phyloP scores from a whole-genome alignment of 2,797 vertebrate species.

The Coregonus sp. region DNA sequence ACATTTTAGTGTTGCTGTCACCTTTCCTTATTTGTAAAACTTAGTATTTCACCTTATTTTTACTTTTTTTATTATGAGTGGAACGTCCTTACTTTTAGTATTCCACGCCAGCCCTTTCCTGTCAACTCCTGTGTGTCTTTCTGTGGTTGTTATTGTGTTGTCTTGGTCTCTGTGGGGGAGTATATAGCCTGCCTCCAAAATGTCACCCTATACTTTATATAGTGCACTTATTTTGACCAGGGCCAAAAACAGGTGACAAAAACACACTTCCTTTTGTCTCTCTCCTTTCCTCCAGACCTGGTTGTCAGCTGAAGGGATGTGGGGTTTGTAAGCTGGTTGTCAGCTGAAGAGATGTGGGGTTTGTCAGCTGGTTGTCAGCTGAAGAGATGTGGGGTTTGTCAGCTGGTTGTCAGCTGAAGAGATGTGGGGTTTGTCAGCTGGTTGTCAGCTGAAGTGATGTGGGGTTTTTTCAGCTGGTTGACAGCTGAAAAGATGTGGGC shows the following conservation, averaged over 20 bases:
- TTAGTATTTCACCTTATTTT: too few relatives aligned
- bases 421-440: slow-evolving; percentile 9
- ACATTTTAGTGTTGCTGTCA: too few relatives aligned
- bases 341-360: slow-evolving; percentile 25
- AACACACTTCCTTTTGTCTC: slow-evolving; percentile 47
- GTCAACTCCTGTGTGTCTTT: slow-evolving; percentile 14
- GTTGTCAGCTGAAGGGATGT: slow-evolving; percentile 40
- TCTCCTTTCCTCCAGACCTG: slow-evolving; percentile 13
- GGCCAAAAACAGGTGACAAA: slow-evolving; percentile 57
- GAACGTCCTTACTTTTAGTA: slow-evolving; percentile 14
- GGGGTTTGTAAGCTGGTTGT: slow-evolving; percentile 28
- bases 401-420: slow-evolving; percentile 40
- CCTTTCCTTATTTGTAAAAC: too few relatives aligned
- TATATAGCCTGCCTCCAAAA: slow-evolving; percentile 40
- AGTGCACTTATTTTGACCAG: slow-evolving; percentile 60
- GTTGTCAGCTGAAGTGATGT: slow-evolving; percentile 40
- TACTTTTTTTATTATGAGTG: background rate
- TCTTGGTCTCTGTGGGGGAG: slow-evolving; percentile 8
- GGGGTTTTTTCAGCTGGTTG: slow-evolving; percentile 26
- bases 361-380: slow-evolving; percentile 30
- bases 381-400: slow-evolving; percentile 22
- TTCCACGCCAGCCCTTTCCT: slow-evolving; percentile 14
- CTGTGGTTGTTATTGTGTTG: slow-evolving; percentile 22
- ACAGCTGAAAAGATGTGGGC: slow-evolving; percentile 27
- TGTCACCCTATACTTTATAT: slow-evolving; percentile 46